These are phyloP conservation scores for Pachyuromys duprasi DNA, from an alignment of 2,797 vertebrate species.

Conservation along the genomic window DNA sequence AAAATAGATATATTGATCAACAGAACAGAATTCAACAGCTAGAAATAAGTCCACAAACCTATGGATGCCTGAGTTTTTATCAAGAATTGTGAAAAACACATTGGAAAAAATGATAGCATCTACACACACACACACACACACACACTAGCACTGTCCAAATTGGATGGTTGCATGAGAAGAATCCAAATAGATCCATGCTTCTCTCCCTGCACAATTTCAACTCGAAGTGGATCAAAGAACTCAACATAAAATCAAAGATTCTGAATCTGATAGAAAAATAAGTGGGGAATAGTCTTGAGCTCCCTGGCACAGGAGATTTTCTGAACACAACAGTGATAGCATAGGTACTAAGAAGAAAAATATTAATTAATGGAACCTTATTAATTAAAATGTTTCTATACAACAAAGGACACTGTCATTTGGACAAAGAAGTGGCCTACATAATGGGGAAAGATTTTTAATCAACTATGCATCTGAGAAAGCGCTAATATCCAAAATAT, in stretches of 20 bases:
- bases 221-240: not conserved
- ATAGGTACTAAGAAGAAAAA: not conserved
- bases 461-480: no score
- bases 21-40: not conserved
- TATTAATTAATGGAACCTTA: not conserved
- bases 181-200: not conserved
- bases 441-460: no score
- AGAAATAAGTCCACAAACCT: not conserved
- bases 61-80: not conserved
- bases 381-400: not conserved
- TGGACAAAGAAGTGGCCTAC: not conserved
- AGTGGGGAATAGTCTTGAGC: not conserved
- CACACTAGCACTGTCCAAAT: not conserved
- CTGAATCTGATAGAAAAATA: not conserved
- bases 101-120: not conserved
- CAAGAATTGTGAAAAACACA: not conserved
- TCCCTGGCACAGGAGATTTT: not conserved
- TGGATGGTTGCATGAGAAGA: not conserved
- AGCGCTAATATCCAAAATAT: not conserved
- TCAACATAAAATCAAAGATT: not conserved
- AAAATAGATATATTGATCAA: not conserved
- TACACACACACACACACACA: not conserved
- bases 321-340: not conserved
- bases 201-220: not conserved
- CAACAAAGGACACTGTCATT: no score